Percentiles rank a stretch among this genome's conserved stretches.
phyloP scores from a whole-genome alignment of 2,888 invertebrate genomes.

The Apoda limacodes region DNA sequence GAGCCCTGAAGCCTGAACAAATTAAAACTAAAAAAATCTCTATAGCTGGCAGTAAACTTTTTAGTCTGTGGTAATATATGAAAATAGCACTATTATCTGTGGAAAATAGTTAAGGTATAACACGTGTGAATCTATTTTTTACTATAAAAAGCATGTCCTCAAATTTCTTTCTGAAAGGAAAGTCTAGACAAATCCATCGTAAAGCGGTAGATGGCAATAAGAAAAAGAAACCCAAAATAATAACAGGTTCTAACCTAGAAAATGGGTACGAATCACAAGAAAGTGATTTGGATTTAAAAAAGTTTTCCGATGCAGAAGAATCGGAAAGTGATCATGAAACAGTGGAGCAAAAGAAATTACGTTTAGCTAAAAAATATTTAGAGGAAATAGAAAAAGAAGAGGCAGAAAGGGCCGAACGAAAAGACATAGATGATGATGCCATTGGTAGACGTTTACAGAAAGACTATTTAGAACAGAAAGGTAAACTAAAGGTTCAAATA shows the following conservation, averaged over 20 bases:
- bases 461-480: slow-evolving; percentile 88
- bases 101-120: no score
- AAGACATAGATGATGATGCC: slow-evolving; percentile 73
- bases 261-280: slow-evolving; percentile 73
- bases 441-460: slow-evolving; percentile 83
- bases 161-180: slow-evolving; percentile 72
- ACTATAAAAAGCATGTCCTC: no score
- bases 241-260: slow-evolving; percentile 49
- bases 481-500: slow-evolving; percentile 79
- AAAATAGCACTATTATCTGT: no score
- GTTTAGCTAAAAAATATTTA: slow-evolving; percentile 90
- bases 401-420: slow-evolving; percentile 73
- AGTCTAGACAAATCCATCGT: slow-evolving; percentile 65
- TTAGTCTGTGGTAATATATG: no score
- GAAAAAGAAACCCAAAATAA: slow-evolving; percentile 46
- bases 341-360: slow-evolving; percentile 89
- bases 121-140: no score
- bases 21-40: no score
- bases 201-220: slow-evolving; percentile 60
- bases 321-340: slow-evolving; percentile 81
- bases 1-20: no score
- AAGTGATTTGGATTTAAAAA: slow-evolving; percentile 73
- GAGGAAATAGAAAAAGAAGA: slow-evolving; percentile 88
- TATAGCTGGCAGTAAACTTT: no score
- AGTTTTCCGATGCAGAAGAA: slow-evolving; percentile 57